Base-by-base conservation (phyloP, 2,888 invertebrate species). In the Cinara cedri region DNA sequence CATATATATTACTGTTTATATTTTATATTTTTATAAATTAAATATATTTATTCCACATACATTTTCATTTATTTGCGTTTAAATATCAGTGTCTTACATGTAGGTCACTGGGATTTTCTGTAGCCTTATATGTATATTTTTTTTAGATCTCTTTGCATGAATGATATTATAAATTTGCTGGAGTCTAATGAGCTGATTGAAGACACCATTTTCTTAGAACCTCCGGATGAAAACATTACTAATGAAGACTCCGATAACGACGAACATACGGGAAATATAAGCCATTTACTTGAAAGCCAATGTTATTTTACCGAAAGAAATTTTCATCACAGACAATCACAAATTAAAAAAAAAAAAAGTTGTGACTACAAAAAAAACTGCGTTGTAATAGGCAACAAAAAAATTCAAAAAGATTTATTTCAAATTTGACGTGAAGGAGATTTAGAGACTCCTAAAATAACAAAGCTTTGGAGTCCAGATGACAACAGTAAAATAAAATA, bases 201-300 rank as follows among this genome's bases (percentile, higher is more conserved):
- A n/a, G n/a, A n/a, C n/a, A n/a, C n/a, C n/a, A n/a, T n/a, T n/a
- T n/a, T n/a, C n/a, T n/a, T n/a, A n/a, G n/a, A n/a, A n/a, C n/a
- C n/a, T n/a, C n/a, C n/a, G n/a, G n/a, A n/a, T n/a, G n/a, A n/a
- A n/a, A n/a, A n/a, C n/a, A n/a, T n/a, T n/a, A n/a, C n/a, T n/a
- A n/a, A n/a, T n/a, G n/a, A n/a, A n/a, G 68, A 51, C 68, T 51
- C 49, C 26, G 68, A 51, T 68, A 65, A 68, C 68, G 26, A 68
- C 6, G 26, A 68, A 68, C 49, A 68, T 54, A 34, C 68, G n/a
- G 68, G 26, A 51, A 51, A 68, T 54, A 68, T 68, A 68, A 68
- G 51, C 26, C 49, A 26, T 68, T 51, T 49, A 68, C 49, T 51
- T 68, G 49, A 68, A 68, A 68, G 51, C 68, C 9, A 26, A 51